Evolutionary conservation across 1,140 invertebrate species (phyloP), one percentile per base, ranked within the genome.

Genomic region (Sinonovacula constricta): DNA sequence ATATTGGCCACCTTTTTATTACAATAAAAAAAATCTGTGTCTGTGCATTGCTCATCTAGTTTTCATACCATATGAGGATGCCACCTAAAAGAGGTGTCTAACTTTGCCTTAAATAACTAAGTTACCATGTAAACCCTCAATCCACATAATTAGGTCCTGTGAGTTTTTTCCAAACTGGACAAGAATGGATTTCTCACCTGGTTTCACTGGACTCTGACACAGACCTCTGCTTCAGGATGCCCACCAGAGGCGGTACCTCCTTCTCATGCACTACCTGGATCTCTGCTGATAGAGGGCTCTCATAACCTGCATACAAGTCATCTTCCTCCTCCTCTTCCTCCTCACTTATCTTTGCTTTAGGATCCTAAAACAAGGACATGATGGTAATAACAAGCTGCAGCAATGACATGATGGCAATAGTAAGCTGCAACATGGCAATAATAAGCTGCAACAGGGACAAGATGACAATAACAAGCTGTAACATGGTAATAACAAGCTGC

Each of bases 191-290:
- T n/a, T n/a, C n/a, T n/a, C n/a, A 74, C 51, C 79, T 69, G 24
- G 69, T 74, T 69, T 91, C 87, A 75, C 89, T 90, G 0, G 91
- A 92, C 60, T 91, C 91, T 0, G 91, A 92, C 7, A 89, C 49
- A 24, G 85, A 87, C 10, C 87, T 81, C 77, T 87, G 86, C 80
- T 90, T 91, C 18, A 91, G 82, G 56, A 91, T 91, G 45, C 90
- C 84, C 28, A 88, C 89, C 10, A 90, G 81, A 36, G 82, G 85
- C 15, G 87, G 88, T 0, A 63, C 24, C n/a, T 70, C 75, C 18
- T 79, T 84, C 7, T 85, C 81, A 72, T 89, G 86, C 3, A 90
- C 70, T 1, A 90, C 87, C 70, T 88, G 67, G 45, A 90, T 90
- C 18, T 85, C 83, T 14, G 85, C 84, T 53, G 85, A 86, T 18